Percentiles rank a stretch among this genome's conserved stretches.
These are phyloP conservation scores for Tetraneura akinire DNA, from an alignment of 1,140 invertebrate genomes.

Conservation along the genomic window DNA sequence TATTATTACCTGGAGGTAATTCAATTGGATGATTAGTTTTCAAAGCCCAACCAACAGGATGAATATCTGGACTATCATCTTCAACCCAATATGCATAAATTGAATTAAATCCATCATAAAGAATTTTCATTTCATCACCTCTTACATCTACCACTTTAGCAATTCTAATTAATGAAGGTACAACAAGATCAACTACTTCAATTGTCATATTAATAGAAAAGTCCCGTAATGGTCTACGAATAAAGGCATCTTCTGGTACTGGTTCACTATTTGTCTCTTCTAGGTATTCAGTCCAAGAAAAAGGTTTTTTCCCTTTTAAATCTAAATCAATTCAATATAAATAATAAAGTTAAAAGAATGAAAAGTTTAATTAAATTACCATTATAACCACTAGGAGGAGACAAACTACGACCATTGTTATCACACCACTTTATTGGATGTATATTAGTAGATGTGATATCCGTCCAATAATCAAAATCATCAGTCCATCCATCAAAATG, in stretches of 20 bases:
- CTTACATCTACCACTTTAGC: constrained; percentile 79
- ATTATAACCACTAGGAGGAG: constrained; percentile 79
- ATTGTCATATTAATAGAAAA: constrained; percentile 76
- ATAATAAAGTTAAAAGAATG: too few species aligned
- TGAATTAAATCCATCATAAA: constrained; percentile 89
- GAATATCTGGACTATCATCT: constrained; percentile 86
- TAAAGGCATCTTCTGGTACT: constrained; percentile 83
- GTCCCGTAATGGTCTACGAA: constrained; percentile 67
- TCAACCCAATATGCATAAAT: constrained; percentile 87
- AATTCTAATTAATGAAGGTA: constrained; percentile 80
- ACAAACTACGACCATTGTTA: constrained; percentile 75
- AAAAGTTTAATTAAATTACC: constrained; percentile 1
- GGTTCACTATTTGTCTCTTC: constrained; percentile 72
- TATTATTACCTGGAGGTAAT: constrained; percentile 73
- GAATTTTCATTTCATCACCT: constrained; percentile 77
- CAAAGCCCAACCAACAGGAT: constrained; percentile 87
- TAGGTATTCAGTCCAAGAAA: constrained; percentile 82
- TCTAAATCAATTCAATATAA: constrained; percentile 60
- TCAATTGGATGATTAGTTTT: constrained; percentile 86
- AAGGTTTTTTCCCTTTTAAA: constrained; percentile 71
- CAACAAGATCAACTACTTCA: constrained; percentile 86
- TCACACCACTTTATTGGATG: constrained; percentile 93
- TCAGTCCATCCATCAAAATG: constrained; percentile 96
- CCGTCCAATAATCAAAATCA: constrained; percentile 92
- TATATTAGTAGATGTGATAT: constrained; percentile 85